These are phyloP conservation scores for Aphidoletes aphidimyza DNA, from an alignment of 2,888 invertebrate species.

Conservation along the genomic window DNA sequence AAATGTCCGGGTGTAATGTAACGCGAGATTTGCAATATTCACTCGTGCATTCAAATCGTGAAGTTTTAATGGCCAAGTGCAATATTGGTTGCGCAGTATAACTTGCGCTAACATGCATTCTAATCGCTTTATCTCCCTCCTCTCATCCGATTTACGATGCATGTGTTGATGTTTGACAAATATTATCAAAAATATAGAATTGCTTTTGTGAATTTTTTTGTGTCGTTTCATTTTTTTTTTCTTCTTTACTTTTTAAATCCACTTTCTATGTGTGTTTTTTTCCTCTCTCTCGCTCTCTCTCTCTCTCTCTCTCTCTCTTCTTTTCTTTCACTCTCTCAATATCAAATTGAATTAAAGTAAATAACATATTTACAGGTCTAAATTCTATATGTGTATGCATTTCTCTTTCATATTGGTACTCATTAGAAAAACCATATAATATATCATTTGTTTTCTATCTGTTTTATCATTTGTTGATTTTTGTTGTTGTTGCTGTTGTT, in stretches of 20 bases:
- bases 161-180: constrained; percentile 12
- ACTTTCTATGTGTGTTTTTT: background rate
- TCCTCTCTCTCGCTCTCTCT: background rate
- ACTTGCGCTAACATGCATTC: background rate
- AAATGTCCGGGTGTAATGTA: background rate
- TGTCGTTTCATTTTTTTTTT: background rate
- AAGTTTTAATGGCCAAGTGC: background rate
- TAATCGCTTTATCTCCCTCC: background rate
- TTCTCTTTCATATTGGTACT: constrained; percentile 2
- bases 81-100: background rate
- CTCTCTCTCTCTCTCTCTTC: background rate
- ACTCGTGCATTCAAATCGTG: constrained; percentile 1
- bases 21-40: background rate
- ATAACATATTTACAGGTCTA: constrained; percentile 47
- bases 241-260: background rate
- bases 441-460: background rate
- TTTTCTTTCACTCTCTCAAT: background rate
- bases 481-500: too few species aligned
- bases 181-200: constrained; percentile 47
- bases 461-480: constrained; percentile 36
- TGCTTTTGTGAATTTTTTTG: background rate
- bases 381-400: background rate
- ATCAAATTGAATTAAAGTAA: constrained; percentile 41
- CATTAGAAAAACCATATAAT: constrained; percentile 44
- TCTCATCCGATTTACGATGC: background rate